Evolutionary conservation across 2,888 invertebrate genomes (phyloP).

Genomic region (Dynastes tityus): DNA sequence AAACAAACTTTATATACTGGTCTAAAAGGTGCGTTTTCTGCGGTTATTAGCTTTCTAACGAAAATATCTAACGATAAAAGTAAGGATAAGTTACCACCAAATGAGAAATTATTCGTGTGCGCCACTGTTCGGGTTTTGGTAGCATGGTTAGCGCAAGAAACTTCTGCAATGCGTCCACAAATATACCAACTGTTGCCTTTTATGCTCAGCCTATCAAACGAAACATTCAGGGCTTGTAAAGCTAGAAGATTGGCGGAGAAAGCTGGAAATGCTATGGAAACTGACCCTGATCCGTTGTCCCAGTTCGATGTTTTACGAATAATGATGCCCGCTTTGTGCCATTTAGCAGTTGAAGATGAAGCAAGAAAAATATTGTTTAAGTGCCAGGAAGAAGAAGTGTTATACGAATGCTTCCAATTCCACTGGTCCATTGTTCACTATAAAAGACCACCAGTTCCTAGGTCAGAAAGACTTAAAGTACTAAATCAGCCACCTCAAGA

Average conservation of each 20-base stretch:
- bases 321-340: slow-evolving; percentile 91
- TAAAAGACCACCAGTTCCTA: slow-evolving; percentile 86
- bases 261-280: slow-evolving; percentile 71
- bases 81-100: slow-evolving; percentile 78
- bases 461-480: slow-evolving; percentile 84
- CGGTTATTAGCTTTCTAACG: slow-evolving; percentile 82
- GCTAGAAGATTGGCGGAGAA: slow-evolving; percentile 80
- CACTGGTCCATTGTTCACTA: slow-evolving; percentile 92
- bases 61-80: slow-evolving; percentile 84
- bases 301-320: slow-evolving; percentile 83
- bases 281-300: slow-evolving; percentile 65
- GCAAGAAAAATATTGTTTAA: slow-evolving; percentile 86
- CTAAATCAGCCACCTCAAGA: slow-evolving; percentile 85
- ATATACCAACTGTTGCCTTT: slow-evolving; percentile 87
- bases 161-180: slow-evolving; percentile 88
- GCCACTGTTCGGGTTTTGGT: slow-evolving; percentile 88
- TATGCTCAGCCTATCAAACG: slow-evolving; percentile 85
- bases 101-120: slow-evolving; percentile 86
- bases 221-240: slow-evolving; percentile 84
- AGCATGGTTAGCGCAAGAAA: slow-evolving; percentile 94
- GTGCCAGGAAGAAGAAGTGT: slow-evolving; percentile 84
- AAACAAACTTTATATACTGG: slow-evolving; percentile 93
- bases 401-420: slow-evolving; percentile 85
- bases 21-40: slow-evolving; percentile 90
- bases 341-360: slow-evolving; percentile 92